Conservation (phyloP, 2,888 invertebrate species). For the Zelleria hepariella region DNA sequence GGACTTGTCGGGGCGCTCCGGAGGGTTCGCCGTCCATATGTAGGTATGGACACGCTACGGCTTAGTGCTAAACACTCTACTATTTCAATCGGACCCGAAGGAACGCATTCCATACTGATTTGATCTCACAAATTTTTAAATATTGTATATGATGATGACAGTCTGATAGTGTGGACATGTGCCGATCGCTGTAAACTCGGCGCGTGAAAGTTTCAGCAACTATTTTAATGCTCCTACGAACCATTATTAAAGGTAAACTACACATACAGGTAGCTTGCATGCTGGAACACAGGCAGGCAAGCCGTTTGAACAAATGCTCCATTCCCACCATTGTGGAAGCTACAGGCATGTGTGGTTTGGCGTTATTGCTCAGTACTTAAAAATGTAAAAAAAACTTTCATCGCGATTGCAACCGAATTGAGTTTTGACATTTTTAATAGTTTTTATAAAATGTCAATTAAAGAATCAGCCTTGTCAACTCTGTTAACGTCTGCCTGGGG, state of each 20-base stretch:
- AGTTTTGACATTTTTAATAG: not conserved
- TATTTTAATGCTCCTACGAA: not conserved
- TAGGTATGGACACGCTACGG: not conserved
- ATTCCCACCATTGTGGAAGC: no score
- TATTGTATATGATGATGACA: not conserved
- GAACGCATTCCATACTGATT: not conserved
- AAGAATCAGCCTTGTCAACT: slow-evolving; percentile 47
- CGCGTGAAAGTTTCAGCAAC: slow-evolving; percentile 16
- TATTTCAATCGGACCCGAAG: not conserved
- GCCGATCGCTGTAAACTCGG: slow-evolving; percentile 27
- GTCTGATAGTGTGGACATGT: slow-evolving; percentile 43
- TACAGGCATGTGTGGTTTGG: not conserved
- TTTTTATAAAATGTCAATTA: slow-evolving; percentile 53
- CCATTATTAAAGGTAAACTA: no score
- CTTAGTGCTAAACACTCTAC: not conserved
- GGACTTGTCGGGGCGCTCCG: not conserved
- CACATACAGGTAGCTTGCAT: no score
- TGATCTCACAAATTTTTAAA: slow-evolving; percentile 16
- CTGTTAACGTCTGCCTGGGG: slow-evolving; percentile 14
- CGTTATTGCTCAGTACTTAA: slow-evolving; percentile 36
- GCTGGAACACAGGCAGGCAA: no score
- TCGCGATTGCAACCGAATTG: not conserved
- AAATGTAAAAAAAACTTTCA: not conserved
- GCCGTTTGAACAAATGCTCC: no score
- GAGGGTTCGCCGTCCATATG: not conserved